Conservation (phyloP, 2,113 vertebrate genomes). For the human region GRCh38 chr9:109734001-109734500, state of each 20-base stretch:
- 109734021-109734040: constrained; percentile 39
- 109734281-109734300: background rate
- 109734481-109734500: background rate
- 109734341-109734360: background rate
- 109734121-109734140: constrained; percentile 37
- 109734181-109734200: background rate
- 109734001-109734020: constrained; percentile 34
- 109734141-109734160: background rate
- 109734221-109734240: constrained; percentile 28
- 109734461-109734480: background rate
- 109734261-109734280: background rate
- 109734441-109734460: background rate
- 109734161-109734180: constrained; percentile 3
- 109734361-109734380: background rate
- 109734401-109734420: background rate
- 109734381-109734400: background rate
- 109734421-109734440: constrained; percentile 15
- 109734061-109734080: background rate
- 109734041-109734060: constrained; percentile 45
- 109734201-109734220: background rate
- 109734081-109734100: constrained; percentile 13
- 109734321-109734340: background rate
- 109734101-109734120: constrained; percentile 46
- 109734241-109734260: background rate
- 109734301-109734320: background rate